Base-by-base conservation (phyloP, 2,888 invertebrate species). In the Pilophorus perplexus region DNA sequence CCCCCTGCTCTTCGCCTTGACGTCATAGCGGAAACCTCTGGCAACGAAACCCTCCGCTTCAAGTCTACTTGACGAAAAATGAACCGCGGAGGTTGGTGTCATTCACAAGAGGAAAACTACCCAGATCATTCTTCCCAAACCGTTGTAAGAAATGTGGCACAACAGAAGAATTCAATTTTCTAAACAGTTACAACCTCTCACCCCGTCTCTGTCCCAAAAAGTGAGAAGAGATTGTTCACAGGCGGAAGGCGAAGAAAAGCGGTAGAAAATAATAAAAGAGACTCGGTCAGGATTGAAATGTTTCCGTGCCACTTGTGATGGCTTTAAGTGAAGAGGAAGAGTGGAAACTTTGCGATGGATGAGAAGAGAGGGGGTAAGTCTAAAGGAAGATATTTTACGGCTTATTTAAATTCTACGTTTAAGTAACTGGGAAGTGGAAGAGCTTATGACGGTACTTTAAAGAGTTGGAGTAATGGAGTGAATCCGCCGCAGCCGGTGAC, bases 401-500 rank as follows among this genome's bases (percentile, higher is more conserved):
- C 62, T 62, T 62, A 62, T 62, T 62, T 62, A 62, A 62, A 62
- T 62, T 62, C 60, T 28, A 28, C 46, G 62, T 62, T 62, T 46
- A 62, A 62, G 62, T 46, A 48, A 62, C 62, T 62, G 44, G 48
- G 28, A 28, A 62, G 62, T 62, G 62, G 62, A 62, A 62, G 48
- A 33, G 48, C 62, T 62, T 46, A 62, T 62, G 62, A 62, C 62
- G 62, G 60, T 62, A 62, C 62, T 62, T 62, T 62, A 62, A 62
- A 62, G 62, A 62, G 62, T 62, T 62, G 62, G 48, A 62, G 62
- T 62, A 62, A 62, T 62, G 62, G 62, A 62, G 46, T 62, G 62
- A 62, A 62, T 62, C 62, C 48, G 62, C 62, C 62, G 38, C 62
- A 62, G 62, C 62, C 62, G 62, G 62, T 62, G 62, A 62, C 62